These are phyloP conservation scores for Argyrosomus regius DNA, from an alignment of 2,797 vertebrate genomes.

Conservation along the genomic window DNA sequence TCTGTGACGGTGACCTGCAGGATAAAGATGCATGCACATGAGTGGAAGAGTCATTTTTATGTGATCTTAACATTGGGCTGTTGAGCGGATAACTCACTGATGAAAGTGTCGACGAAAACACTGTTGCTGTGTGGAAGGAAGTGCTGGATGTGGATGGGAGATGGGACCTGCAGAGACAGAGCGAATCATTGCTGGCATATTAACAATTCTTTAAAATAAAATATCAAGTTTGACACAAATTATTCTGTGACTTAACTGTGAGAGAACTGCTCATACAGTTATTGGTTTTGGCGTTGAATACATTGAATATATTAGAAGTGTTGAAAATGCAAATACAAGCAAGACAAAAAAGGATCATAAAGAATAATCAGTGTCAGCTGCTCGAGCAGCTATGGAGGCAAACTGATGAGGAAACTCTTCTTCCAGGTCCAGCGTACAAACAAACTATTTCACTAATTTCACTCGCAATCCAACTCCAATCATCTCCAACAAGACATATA, in stretches of 20 bases:
- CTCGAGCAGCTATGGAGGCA: too few species aligned
- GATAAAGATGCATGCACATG: background rate
- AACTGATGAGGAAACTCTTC: too few species aligned
- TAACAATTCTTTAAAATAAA: background rate
- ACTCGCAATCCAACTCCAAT: too few species aligned
- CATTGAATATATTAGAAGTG: too few species aligned
- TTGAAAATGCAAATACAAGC: too few species aligned
- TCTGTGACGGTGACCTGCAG: slow-evolving; percentile 89
- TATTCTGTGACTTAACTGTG: background rate
- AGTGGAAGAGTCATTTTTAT: background rate
- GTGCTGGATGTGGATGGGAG: slow-evolving; percentile 41
- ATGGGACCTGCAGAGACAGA: slow-evolving; percentile 50
- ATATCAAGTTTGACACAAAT: background rate
- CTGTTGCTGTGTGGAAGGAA: slow-evolving; percentile 71
- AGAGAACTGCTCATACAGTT: background rate
- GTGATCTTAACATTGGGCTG: background rate
- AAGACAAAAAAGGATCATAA: too few species aligned
- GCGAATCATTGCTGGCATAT: background rate
- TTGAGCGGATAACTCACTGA: slow-evolving; percentile 61
- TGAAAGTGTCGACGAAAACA: slow-evolving; percentile 55
- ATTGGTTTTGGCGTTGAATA: background rate
- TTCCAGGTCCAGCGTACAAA: too few species aligned
- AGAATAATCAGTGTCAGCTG: too few species aligned
- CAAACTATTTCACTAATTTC: too few species aligned
- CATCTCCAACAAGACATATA: too few species aligned